These are phyloP conservation scores for Chloropsis cyanopogon DNA, from an alignment of 2,113 vertebrate genomes.

Conservation along the genomic window DNA sequence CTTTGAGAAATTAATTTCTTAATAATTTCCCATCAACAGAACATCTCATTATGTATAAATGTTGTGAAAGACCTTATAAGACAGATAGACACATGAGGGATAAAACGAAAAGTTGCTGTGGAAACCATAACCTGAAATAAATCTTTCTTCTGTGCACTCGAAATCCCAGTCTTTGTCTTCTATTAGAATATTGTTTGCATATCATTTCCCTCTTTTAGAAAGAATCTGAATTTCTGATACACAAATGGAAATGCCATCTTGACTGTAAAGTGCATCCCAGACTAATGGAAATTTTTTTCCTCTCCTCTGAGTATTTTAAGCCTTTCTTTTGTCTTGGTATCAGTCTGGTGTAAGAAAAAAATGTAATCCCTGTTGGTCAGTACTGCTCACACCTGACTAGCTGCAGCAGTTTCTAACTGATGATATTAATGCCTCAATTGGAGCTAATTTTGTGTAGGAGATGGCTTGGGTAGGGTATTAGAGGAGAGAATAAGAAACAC, in stretches of 20 bases:
- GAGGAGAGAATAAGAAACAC: background rate
- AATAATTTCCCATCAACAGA: background rate
- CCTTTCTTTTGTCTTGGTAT: background rate
- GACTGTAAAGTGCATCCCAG: background rate
- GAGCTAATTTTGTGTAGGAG: background rate
- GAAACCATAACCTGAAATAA: slow-evolving; percentile 37
- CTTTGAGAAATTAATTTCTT: slow-evolving; percentile 33
- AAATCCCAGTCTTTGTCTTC: slow-evolving; percentile 14
- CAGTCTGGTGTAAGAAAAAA: background rate
- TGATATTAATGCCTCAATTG: background rate
- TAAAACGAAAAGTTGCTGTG: slow-evolving; percentile 47
- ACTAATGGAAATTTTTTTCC: background rate
- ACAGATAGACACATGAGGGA: background rate
- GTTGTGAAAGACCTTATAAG: slow-evolving; percentile 41
- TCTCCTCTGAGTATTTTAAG: background rate
- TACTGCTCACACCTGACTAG: background rate
- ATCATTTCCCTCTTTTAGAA: background rate
- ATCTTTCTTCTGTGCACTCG: background rate
- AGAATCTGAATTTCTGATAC: slow-evolving; percentile 27
- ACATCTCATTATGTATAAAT: background rate
- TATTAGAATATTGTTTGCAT: slow-evolving; percentile 13
- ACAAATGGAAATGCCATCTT: slow-evolving; percentile 4
- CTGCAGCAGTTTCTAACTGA: background rate
- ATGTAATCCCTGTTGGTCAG: background rate
- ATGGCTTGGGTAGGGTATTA: background rate